A percentile compares a stretch with the other conserved stretches of the same genome.
Conservation (phyloP, 2,888 invertebrate species). For the Athetis lepigone region DNA sequence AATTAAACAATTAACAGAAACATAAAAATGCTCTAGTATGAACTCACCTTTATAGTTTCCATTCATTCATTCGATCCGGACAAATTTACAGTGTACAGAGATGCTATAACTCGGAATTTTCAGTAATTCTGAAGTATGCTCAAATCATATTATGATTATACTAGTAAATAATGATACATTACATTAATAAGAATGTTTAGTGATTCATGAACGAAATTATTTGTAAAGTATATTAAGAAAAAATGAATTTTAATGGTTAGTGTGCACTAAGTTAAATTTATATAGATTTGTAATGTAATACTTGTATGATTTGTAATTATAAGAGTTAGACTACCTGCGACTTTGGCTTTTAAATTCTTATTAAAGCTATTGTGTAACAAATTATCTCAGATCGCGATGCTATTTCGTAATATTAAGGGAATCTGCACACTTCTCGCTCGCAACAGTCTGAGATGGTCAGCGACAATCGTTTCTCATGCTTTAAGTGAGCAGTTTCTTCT, state of each 20-base stretch:
- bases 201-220: conserved; percentile 84
- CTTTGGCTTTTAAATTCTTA: conserved; percentile 75
- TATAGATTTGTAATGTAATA: conserved; percentile 68
- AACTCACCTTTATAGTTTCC: background rate
- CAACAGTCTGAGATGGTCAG: background rate
- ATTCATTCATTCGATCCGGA: conserved; percentile 17
- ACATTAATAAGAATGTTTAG: conserved; percentile 71
- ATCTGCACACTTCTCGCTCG: conserved; percentile 13
- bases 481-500: background rate
- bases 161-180: conserved; percentile 66
- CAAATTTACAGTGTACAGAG: conserved; percentile 72
- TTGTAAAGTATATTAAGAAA: conserved; percentile 90
- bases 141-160: conserved; percentile 73
- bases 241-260: conserved; percentile 90
- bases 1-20: background rate
- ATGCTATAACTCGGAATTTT: conserved; percentile 65
- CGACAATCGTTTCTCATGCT: background rate
- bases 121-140: conserved; percentile 75
- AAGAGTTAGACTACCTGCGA: conserved; percentile 72
- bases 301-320: conserved; percentile 73
- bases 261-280: conserved; percentile 80
- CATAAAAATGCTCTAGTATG: conserved; percentile 22
- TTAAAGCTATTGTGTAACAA: conserved; percentile 60
- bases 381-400: conserved; percentile 55
- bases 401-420: conserved; percentile 45